Evolutionary conservation across 2,888 invertebrate species (phyloP), one percentile per base, ranked within the genome.

Genomic region (Cerceris rybyensis): DNA sequence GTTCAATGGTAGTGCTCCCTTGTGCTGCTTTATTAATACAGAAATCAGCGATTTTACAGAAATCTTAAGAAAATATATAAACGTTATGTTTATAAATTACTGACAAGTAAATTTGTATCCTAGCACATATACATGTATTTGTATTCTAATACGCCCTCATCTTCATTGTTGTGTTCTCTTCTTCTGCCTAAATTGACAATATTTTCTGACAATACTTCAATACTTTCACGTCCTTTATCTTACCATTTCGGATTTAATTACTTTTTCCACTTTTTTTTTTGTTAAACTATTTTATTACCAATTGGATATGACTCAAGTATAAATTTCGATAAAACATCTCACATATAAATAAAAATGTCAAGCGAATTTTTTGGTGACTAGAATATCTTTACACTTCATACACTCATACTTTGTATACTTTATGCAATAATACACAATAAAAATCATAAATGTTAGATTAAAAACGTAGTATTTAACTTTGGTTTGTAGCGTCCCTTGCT

Each of bases 371-470:
- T 81, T 85, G 86, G 85, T 92, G 92, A 92, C 92, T 92, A 92
- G 92, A 92, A 91, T 91, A 91, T 91, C 85, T 91, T 91, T 86
- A 92, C 90, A 90, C 87, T 89, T 90, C 87, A 85, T 84, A 88
- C 86, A 89, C 88, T 88, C 85, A 87, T 88, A 84, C 85, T 86
- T 88, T 88, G 82, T 87, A 88, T 89, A 88, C 87, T 88, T 88
- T 87, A 84, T 86, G 84, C 87, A 88, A 86, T 86, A 86, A 80
- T 86, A 85, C 79, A 84, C 83, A 85, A 86, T 87, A 87, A 84
- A 90, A 79, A 87, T 84, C 75, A 84, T 86, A 84, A 85, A 82
- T 78, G 70, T 82, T 87, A 86, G 73, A 88, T 86, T 84, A 85
- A 28, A 83, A 86, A 84, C 70, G 80, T 90, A 85, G 87, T 86